Conservation (phyloP, 2,113 vertebrate species). For the Anguilla japonica region DNA sequence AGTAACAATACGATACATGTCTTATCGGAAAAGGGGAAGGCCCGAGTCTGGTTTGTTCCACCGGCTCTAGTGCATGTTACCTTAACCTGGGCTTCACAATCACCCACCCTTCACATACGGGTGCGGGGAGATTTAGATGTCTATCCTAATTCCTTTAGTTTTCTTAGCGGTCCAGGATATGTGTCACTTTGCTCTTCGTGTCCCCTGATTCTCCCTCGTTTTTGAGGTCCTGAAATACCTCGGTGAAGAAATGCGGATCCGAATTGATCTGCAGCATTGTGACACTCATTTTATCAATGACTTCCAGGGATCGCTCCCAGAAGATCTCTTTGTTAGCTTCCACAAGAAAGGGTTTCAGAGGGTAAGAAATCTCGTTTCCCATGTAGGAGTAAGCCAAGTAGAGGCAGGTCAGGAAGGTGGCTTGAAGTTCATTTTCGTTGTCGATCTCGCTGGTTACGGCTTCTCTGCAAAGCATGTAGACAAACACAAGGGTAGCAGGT, state of each 20-base stretch:
- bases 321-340: slow-evolving; percentile 90
- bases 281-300: slow-evolving; percentile 89
- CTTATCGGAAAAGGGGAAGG: slow-evolving; percentile 28
- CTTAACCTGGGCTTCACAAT: slow-evolving; percentile 12
- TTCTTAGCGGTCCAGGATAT: slow-evolving; percentile 83
- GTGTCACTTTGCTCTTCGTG: slow-evolving; percentile 72
- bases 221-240: slow-evolving; percentile 97
- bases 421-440: slow-evolving; percentile 83
- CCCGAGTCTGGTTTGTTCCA: slow-evolving; percentile 25
- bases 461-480: slow-evolving; percentile 92
- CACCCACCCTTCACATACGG: neutral
- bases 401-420: slow-evolving; percentile 92
- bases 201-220: slow-evolving; percentile 82
- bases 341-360: slow-evolving; percentile 93
- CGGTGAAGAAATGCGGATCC: slow-evolving; percentile 95
- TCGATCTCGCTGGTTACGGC: slow-evolving; percentile 79
- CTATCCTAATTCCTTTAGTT: neutral
- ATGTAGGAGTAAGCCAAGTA: slow-evolving; percentile 98
- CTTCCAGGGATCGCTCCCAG: slow-evolving; percentile 88
- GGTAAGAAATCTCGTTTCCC: slow-evolving; percentile 98
- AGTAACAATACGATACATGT: slow-evolving; percentile 35
- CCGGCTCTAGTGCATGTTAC: slow-evolving; percentile 22
- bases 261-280: slow-evolving; percentile 95
- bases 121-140: neutral
- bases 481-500: slow-evolving; percentile 92